phyloP scores from a whole-genome alignment of 2,888 invertebrate genomes.

The Agrochola lychnidis region DNA sequence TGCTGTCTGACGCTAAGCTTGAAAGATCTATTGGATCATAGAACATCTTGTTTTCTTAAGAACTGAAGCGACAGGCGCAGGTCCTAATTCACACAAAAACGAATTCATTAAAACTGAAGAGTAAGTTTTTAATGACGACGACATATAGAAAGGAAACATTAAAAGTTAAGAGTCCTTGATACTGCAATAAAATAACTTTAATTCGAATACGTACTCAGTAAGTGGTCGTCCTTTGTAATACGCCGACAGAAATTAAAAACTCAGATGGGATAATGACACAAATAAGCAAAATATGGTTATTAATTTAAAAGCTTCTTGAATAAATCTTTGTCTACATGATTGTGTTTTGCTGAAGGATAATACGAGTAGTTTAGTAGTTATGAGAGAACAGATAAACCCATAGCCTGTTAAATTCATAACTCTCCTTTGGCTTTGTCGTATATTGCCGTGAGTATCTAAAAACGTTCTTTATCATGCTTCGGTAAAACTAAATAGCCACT shows the following conservation, averaged over 20 bases:
- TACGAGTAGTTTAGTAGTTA: not conserved
- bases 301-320: not conserved
- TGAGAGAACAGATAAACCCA: not conserved
- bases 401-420: not conserved
- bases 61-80: not conserved
- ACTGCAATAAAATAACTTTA: conserved; percentile 36
- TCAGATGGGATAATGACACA: conserved; percentile 15
- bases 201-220: conserved; percentile 11
- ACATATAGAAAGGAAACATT: conserved; percentile 35
- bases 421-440: not conserved
- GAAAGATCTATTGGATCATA: not conserved
- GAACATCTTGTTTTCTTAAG: not conserved
- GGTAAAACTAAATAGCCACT: no score
- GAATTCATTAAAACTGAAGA: conserved; percentile 3
- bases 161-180: conserved; percentile 24
- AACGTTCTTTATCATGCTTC: not conserved
- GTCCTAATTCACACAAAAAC: not conserved
- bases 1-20: no score
- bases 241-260: conserved; percentile 43
- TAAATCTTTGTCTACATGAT: not conserved
- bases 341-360: not conserved
- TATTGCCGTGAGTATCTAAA: not conserved
- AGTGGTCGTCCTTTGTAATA: conserved; percentile 20
- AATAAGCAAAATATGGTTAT: not conserved
- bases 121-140: conserved; percentile 8